Percentiles rank a stretch among this genome's conserved stretches.
These are phyloP conservation scores for Epistrophe eligans DNA, from an alignment of 2,888 invertebrate species.

Conservation along the genomic window DNA sequence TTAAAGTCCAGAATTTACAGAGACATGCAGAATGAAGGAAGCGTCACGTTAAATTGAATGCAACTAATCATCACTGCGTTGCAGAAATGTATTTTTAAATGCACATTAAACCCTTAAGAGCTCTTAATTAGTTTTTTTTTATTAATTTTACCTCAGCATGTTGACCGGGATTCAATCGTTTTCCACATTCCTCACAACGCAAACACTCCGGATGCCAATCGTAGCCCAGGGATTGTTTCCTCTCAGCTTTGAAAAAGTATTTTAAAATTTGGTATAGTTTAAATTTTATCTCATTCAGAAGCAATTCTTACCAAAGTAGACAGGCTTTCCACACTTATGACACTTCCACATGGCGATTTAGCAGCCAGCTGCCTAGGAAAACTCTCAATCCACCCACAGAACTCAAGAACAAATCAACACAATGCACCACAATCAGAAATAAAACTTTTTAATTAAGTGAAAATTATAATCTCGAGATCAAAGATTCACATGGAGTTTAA, in stretches of 20 bases:
- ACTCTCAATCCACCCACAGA: constrained; percentile 48
- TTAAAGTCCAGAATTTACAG: constrained; percentile 25
- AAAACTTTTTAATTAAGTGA: constrained; percentile 30
- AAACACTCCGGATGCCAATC: constrained; percentile 95
- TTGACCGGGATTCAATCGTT: constrained; percentile 91
- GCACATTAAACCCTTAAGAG: constrained; percentile 8
- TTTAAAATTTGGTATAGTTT: constrained; percentile 21
- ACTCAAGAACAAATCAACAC: constrained; percentile 41
- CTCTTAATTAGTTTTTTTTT: not conserved
- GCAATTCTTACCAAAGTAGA: constrained; percentile 88
- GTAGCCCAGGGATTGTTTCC: constrained; percentile 93
- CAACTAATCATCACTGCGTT: not conserved
- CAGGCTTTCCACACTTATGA: constrained; percentile 92
- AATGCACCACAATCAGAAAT: constrained; percentile 19
- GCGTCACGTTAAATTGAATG: not conserved
- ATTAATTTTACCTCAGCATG: constrained; percentile 88
- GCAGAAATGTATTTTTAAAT: constrained; percentile 12
- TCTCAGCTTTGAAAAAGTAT: constrained; percentile 87
- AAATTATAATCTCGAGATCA: constrained; percentile 36
- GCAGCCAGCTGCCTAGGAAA: constrained; percentile 56
- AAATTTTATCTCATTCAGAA: constrained; percentile 29
- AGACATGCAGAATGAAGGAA: constrained; percentile 9
- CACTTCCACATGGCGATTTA: constrained; percentile 89
- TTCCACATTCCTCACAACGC: constrained; percentile 92
- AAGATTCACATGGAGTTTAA: constrained; percentile 39